These are phyloP conservation scores for Florisuga fusca DNA, from an alignment of 2,797 vertebrate genomes.

Conservation along the genomic window DNA sequence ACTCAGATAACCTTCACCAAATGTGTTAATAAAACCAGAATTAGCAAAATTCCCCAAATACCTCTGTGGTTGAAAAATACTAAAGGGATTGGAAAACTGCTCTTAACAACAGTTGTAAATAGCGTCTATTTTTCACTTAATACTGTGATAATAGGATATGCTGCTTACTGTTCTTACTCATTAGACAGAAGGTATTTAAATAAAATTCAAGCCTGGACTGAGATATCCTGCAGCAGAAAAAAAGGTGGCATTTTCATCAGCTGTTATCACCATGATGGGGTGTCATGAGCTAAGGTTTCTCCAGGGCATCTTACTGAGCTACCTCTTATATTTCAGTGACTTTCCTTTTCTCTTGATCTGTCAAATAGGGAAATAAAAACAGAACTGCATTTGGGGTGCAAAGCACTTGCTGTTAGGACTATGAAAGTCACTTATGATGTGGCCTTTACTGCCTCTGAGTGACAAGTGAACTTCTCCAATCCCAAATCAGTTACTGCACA, in stretches of 20 bases:
- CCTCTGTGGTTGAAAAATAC: slow-evolving; percentile 7
- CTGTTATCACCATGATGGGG: background rate
- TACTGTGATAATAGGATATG: background rate
- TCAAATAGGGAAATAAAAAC: background rate
- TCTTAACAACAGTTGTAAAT: background rate
- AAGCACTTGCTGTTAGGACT: background rate
- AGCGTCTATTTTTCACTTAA: background rate
- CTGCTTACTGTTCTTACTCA: background rate
- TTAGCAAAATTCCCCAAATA: slow-evolving; percentile 25
- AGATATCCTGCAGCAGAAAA: background rate
- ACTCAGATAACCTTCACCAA: slow-evolving; percentile 22
- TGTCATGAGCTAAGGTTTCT: background rate
- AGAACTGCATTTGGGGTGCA: background rate
- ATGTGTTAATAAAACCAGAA: slow-evolving; percentile 48
- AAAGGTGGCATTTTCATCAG: background rate
- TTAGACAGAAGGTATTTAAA: background rate
- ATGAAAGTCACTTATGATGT: background rate
- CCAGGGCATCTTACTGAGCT: background rate
- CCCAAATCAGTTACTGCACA: background rate
- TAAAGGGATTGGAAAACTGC: slow-evolving; percentile 9
- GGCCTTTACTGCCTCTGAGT: background rate
- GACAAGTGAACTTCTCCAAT: background rate
- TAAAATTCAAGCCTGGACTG: background rate
- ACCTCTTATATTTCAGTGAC: background rate
- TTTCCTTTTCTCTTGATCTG: background rate